Evolutionary conservation across 2,797 vertebrate genomes (phyloP).

Genomic region (Pseudocheirus occidentalis): DNA sequence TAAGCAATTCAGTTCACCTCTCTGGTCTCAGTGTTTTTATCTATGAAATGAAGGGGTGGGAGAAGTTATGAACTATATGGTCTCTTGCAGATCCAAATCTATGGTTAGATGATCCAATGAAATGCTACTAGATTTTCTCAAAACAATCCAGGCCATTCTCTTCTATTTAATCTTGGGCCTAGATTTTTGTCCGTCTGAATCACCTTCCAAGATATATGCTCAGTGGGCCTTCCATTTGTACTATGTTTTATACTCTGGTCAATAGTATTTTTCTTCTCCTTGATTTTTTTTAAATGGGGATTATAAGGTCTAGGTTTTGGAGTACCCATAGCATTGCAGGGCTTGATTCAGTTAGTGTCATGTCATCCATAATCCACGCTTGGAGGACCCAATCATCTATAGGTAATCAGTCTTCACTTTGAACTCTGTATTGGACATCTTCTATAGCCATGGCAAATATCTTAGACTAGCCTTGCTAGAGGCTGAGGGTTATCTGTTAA

Average conservation of each 20-base stretch:
- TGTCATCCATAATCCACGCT: neutral
- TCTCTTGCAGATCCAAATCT: neutral
- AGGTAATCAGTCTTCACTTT: neutral
- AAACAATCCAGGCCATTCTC: neutral
- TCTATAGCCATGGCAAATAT: neutral
- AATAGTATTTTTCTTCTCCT: neutral
- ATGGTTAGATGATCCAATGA: neutral
- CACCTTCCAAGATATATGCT: neutral
- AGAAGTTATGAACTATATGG: neutral
- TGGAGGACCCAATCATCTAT: neutral
- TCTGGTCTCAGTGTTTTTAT: neutral
- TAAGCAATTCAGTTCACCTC: neutral
- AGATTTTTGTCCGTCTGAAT: neutral
- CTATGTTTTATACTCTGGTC: neutral
- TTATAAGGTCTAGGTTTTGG: neutral
- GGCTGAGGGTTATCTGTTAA: neutral
- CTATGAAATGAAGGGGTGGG: neutral
- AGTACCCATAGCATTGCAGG: too few species aligned
- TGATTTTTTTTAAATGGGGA: neutral
- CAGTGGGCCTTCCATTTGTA: neutral
- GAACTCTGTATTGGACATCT: neutral
- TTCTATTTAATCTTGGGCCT: neutral
- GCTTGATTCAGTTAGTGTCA: neutral
- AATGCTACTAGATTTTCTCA: neutral
- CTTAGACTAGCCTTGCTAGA: neutral